A percentile compares a stretch with the other conserved stretches of the same genome.
Conservation (phyloP, 2,888 invertebrate species). For the Rutpela maculata region DNA sequence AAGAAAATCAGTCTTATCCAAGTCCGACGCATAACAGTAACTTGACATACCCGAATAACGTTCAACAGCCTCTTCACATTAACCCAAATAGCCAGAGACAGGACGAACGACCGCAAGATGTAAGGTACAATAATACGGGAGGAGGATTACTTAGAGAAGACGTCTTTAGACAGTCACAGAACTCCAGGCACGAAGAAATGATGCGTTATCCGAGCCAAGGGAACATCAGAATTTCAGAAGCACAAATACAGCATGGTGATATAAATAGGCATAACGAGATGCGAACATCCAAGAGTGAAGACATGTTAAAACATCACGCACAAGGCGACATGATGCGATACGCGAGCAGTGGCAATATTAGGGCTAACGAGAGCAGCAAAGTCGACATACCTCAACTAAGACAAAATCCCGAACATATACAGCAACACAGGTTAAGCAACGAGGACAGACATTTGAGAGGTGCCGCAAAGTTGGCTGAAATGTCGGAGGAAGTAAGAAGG, state of each 20-base stretch:
- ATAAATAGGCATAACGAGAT: conserved; percentile 66
- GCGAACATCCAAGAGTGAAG: conserved; percentile 71
- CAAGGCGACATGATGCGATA: conserved; percentile 66
- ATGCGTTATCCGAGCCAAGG: conserved; percentile 69
- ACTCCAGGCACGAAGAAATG: conserved; percentile 67
- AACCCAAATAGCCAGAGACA: conserved; percentile 58
- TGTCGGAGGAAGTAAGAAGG: conserved; percentile 87
- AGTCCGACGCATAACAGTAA: conserved; percentile 64
- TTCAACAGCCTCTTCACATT: conserved; percentile 65
- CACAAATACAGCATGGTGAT: conserved; percentile 66
- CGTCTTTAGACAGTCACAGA: conserved; percentile 68
- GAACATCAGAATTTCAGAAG: conserved; percentile 66
- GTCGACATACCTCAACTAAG: conserved; percentile 64
- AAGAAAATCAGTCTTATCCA: conserved; percentile 62
- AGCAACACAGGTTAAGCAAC: conserved; percentile 57
- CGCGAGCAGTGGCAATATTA: conserved; percentile 72
- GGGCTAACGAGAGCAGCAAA: conserved; percentile 67
- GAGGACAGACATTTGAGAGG: conserved; percentile 69
- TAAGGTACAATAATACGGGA: conserved; percentile 64
- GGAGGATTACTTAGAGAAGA: conserved; percentile 69
- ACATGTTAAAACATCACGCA: conserved; percentile 68
- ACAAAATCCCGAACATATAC: conserved; percentile 58
- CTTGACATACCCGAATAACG: conserved; percentile 58
- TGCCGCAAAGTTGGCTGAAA: conserved; percentile 83
- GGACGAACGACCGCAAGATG: conserved; percentile 54